phyloP scores from a whole-genome alignment of 92 coral and sea anemone genomes.

The Porites lobata region DNA sequence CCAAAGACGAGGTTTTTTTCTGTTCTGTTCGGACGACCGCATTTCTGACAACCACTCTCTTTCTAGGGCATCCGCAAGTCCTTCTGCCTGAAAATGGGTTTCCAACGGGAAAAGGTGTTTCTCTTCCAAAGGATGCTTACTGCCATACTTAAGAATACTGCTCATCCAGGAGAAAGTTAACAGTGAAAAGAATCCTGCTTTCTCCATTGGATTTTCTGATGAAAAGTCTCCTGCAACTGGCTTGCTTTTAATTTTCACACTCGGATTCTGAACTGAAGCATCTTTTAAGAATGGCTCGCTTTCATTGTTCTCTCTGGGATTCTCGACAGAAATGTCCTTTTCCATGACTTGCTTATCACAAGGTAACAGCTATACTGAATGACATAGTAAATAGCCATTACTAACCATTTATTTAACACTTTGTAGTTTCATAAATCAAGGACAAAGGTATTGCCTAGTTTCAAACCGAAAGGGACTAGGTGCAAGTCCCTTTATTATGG shows the following conservation, averaged over 20 bases:
- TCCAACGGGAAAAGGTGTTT: slow-evolving; percentile 6
- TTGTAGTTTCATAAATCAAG: too few species aligned
- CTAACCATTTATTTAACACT: too few species aligned
- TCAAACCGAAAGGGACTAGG: too few species aligned
- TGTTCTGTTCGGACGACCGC: background rate
- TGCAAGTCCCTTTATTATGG: too few species aligned
- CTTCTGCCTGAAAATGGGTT: background rate
- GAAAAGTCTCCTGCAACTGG: slow-evolving; percentile 4
- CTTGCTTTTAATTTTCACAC: background rate
- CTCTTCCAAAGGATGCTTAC: slow-evolving; percentile 28
- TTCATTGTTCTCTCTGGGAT: too few species aligned
- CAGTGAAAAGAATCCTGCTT: slow-evolving; percentile 33
- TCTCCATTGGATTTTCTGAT: slow-evolving; percentile 5
- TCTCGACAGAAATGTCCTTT: background rate
- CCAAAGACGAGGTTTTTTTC: slow-evolving; percentile 45
- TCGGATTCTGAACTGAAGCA: background rate
- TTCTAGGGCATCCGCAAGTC: slow-evolving; percentile 17
- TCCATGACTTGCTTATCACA: too few species aligned
- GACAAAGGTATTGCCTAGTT: too few species aligned
- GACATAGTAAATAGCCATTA: too few species aligned
- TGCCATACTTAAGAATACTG: slow-evolving; percentile 12
- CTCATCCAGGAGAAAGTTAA: slow-evolving; percentile 38
- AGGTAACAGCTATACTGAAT: too few species aligned
- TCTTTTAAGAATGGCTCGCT: too few species aligned
- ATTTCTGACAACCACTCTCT: slow-evolving; percentile 36